Percentiles rank a stretch among this genome's conserved stretches.
These are phyloP conservation scores for Athripsodes cinereus DNA, from an alignment of 2,888 invertebrate genomes.

Conservation along the genomic window DNA sequence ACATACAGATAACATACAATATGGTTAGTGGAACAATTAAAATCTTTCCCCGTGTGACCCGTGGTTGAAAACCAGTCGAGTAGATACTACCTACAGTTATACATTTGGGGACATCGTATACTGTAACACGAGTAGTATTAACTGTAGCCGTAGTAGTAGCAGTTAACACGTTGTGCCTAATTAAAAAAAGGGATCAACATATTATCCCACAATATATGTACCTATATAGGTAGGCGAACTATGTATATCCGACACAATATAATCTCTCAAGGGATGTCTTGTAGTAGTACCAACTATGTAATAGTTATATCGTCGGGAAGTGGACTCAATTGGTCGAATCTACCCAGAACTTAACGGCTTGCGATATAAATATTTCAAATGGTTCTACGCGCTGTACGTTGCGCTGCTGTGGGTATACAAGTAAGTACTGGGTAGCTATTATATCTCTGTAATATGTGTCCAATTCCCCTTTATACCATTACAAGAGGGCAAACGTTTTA, in stretches of 20 bases:
- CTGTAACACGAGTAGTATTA: not conserved
- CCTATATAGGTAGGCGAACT: no score
- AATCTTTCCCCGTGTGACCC: constrained; percentile 1
- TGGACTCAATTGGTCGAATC: not conserved
- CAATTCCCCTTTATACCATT: no score
- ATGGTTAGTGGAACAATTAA: constrained; percentile 2
- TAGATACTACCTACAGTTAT: no score
- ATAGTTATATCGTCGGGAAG: not conserved
- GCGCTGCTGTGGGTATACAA: no score
- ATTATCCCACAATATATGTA: no score
- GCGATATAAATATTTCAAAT: not conserved
- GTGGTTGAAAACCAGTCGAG: not conserved
- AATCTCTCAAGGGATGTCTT: not conserved
- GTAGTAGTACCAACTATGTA: not conserved
- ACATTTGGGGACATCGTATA: not conserved
- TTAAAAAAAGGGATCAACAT: constrained; percentile 2
- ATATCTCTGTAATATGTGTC: no score
- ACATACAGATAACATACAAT: not conserved
- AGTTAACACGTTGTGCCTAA: constrained; percentile 1
- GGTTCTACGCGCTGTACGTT: no score
- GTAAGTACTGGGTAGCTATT: no score
- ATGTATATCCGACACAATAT: not conserved
- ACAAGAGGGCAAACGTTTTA: no score
- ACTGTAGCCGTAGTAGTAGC: not conserved
- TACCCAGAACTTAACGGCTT: not conserved